A percentile compares a stretch with the other conserved stretches of the same genome.
Evolutionary conservation across 2,797 vertebrate genomes (phyloP).

Genomic region (Neosilurus hyrtlii): DNA sequence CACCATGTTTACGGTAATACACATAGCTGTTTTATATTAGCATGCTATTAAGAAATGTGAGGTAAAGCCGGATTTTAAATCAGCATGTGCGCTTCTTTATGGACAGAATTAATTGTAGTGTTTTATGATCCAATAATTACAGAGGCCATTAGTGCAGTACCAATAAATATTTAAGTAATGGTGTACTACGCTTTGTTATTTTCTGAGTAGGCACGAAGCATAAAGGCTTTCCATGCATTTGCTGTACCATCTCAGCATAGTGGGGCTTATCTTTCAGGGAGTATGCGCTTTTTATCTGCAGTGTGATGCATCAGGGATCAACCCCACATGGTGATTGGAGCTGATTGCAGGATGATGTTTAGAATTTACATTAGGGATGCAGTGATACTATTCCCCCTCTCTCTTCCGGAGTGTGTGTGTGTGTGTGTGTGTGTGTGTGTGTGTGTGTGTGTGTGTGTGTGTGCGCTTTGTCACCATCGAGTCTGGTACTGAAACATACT

Average conservation of each 20-base stretch:
- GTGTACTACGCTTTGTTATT: background rate
- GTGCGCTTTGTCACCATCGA: background rate
- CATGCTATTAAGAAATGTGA: background rate
- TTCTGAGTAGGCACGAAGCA: background rate
- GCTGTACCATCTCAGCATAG: background rate
- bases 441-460: background rate
- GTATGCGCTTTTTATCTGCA: background rate
- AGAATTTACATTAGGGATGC: background rate
- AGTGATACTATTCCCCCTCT: fast-evolving
- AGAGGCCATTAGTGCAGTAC: conserved; percentile 20
- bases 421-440: background rate
- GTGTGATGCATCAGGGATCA: conserved; percentile 37
- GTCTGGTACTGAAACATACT: background rate
- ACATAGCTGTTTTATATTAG: background rate
- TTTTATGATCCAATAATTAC: conserved; percentile 34
- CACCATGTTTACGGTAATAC: background rate
- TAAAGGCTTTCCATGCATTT: background rate
- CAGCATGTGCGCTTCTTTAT: background rate
- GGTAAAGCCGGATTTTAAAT: conserved; percentile 8
- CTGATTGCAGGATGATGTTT: conserved; percentile 1
- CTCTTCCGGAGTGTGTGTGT: background rate
- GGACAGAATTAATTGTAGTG: background rate
- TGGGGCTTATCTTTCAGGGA: background rate
- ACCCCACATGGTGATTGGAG: background rate
- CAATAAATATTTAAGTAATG: conserved; percentile 16